A percentile compares a stretch with the other conserved stretches of the same genome.
Conservation (phyloP, 1,140 invertebrate genomes). For the Tribolium madens region DNA sequence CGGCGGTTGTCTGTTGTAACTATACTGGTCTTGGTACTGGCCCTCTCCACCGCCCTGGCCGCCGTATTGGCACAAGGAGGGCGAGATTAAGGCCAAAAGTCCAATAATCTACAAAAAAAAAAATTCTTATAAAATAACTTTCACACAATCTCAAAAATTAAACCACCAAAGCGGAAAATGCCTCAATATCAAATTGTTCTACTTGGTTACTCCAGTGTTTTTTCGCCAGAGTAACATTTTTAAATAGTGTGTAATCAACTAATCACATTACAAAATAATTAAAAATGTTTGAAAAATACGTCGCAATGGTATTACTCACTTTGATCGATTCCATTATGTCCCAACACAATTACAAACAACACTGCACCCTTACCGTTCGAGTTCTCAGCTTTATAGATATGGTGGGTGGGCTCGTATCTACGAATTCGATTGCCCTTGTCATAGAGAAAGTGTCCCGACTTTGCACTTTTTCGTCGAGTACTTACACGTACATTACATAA, state of each 20-base stretch:
- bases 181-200: slow-evolving; percentile 10
- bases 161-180: slow-evolving; percentile 3
- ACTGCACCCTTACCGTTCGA: slow-evolving; percentile 40
- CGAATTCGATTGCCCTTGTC: slow-evolving; percentile 31
- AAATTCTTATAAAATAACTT: slow-evolving; percentile 8
- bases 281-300: no score
- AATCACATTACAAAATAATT: not conserved
- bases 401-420: slow-evolving; percentile 47
- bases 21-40: slow-evolving; percentile 49
- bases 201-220: slow-evolving; percentile 17
- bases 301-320: slow-evolving; percentile 28
- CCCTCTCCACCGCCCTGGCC: slow-evolving; percentile 5
- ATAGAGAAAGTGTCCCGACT: slow-evolving; percentile 50
- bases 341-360: slow-evolving; percentile 46
- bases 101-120: slow-evolving; percentile 16
- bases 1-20: slow-evolving; percentile 55
- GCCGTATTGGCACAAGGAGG: slow-evolving; percentile 17
- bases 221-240: slow-evolving; percentile 1
- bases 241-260: not conserved
- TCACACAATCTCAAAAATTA: not conserved
- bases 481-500: slow-evolving; percentile 22
- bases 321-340: slow-evolving; percentile 39
- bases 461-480: not conserved
- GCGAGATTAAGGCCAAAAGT: slow-evolving; percentile 36
- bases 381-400: slow-evolving; percentile 48